Base-by-base conservation (phyloP, 2,113 vertebrate genomes). In the Ciconia maguari region DNA sequence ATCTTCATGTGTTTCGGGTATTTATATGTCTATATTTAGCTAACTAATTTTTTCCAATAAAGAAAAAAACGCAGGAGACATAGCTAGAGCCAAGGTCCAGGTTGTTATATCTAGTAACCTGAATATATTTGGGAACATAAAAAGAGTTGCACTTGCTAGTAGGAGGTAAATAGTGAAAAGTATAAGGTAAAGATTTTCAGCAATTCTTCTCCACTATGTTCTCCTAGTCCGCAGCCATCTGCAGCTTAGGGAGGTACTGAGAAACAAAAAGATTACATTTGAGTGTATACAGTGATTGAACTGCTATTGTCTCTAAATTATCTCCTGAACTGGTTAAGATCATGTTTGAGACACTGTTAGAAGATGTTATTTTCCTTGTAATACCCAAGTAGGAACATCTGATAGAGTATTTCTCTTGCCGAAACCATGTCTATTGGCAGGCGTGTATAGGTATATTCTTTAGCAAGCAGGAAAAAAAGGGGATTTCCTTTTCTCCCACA, bases 201-300 rank as follows among this genome's bases (percentile, higher is more conserved):
- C 2, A 2, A 24, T 4, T 7, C 2, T 26, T 82, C 5, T 44
- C 19, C 14, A 8, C 7, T 30, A 1, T 46, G 4, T 30, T 68
- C 21, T 42, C 4, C 11, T 11, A 25, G 21, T 36, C 27, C 32
- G 16, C 36, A 83, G 10, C 9, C 44, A 6, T 34, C 24, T 38
- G 9, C 65, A 44, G 19, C 1, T 80, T 32, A 32, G 17, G 15
- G 6, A 25, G 71, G 8, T 48, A 25, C 34, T 3, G 3, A 68
- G 25, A 48, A 62, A 38, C 16, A 38, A 27, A 66, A 75, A 32
- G 0, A 1, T 32, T 21, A 2, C 17, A 5, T 68, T 48, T 83
- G 41, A 36, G 5, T 26, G 22, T 19, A 5, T 32, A 8, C 2
- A 41, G 29, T 10, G 3, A 49, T n/a, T 62, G 54, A 80, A 57